These are phyloP conservation scores for Eulemur macaco DNA, from an alignment of 2,113 vertebrate genomes.

Conservation along the genomic window DNA sequence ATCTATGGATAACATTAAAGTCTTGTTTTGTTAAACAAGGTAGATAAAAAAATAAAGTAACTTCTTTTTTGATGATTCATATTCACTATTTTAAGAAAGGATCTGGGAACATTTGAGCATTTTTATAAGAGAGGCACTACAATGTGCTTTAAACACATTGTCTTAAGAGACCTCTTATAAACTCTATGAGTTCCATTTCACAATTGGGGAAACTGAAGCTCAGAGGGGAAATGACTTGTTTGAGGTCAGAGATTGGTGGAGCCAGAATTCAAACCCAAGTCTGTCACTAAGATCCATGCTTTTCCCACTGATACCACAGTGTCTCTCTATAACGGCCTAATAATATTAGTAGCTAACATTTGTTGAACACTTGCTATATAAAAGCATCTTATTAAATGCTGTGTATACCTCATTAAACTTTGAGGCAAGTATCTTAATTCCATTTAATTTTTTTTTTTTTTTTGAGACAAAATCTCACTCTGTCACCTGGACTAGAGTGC, in stretches of 20 bases:
- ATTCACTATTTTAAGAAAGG: background rate
- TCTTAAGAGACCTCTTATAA: background rate
- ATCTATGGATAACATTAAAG: conserved; percentile 31
- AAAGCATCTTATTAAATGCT: background rate
- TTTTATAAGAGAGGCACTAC: background rate
- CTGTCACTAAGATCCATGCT: background rate
- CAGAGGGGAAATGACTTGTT: background rate
- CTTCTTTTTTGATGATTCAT: background rate
- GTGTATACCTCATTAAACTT: background rate
- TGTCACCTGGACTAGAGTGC: too few species aligned
- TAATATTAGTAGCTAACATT: background rate
- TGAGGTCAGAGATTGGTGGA: background rate
- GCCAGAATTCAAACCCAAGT: conserved; percentile 12
- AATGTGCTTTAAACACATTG: conserved; percentile 1
- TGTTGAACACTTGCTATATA: background rate
- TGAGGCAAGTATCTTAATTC: conserved; percentile 20
- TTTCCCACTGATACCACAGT: background rate
- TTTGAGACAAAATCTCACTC: too few species aligned
- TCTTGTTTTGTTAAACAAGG: conserved; percentile 25
- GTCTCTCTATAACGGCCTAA: background rate
- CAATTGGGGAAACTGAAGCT: background rate
- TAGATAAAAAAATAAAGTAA: background rate
- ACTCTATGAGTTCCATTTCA: background rate
- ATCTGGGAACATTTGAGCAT: background rate
- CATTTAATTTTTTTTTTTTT: too few species aligned